phyloP scores from a whole-genome alignment of 1,140 invertebrate genomes.

The Grapholita molesta region DNA sequence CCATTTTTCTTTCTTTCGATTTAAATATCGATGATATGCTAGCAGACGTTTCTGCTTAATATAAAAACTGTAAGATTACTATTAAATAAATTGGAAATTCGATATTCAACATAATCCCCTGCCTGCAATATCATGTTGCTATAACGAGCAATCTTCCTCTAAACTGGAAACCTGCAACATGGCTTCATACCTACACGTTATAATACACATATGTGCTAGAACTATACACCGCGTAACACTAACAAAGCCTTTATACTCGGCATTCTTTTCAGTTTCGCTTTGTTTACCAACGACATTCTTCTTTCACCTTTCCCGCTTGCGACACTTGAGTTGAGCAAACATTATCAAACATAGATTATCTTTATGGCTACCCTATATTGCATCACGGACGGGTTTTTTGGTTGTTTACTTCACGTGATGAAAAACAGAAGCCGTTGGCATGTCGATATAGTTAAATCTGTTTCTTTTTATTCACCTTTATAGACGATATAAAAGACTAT shows the following conservation, averaged over 20 bases:
- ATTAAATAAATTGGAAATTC: too few relatives aligned
- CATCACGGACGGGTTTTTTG: background rate
- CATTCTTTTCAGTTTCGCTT: background rate
- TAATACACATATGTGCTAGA: background rate
- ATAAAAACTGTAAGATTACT: too few relatives aligned
- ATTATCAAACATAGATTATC: background rate
- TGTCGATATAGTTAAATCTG: background rate
- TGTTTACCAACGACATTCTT: background rate
- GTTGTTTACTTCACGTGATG: background rate
- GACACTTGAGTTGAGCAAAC: background rate
- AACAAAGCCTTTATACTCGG: background rate
- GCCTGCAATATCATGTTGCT: too few relatives aligned
- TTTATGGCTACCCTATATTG: background rate
- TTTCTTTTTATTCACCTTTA: background rate
- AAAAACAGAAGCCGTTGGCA: constrained; percentile 2
- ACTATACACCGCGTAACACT: background rate
- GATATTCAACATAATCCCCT: too few relatives aligned
- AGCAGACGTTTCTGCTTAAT: too few relatives aligned
- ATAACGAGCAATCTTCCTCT: background rate
- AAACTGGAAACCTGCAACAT: background rate
- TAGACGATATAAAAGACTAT: background rate
- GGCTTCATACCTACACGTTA: too few relatives aligned
- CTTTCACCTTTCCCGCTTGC: background rate
- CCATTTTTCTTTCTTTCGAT: too few relatives aligned
- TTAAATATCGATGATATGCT: too few relatives aligned